Conservation (phyloP, 2,888 invertebrate genomes). For the Drosophila villosipedis region DNA sequence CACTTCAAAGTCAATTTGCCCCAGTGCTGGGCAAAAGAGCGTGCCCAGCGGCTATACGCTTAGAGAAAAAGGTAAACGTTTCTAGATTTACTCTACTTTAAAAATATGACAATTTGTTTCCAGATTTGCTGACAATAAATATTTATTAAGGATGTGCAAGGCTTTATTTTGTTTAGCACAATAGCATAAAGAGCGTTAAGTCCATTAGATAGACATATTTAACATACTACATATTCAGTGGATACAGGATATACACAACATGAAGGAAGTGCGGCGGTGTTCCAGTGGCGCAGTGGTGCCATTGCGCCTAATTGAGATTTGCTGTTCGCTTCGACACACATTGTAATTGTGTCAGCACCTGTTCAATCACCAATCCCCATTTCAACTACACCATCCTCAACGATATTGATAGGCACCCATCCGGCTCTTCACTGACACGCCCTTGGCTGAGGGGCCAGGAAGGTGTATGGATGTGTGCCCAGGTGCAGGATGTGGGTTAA, state of each 20-base stretch:
- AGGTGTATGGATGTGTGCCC: slow-evolving; percentile 1
- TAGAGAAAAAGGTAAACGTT: neutral
- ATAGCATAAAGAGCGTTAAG: neutral
- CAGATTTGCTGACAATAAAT: neutral
- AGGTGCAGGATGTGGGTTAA: slow-evolving; percentile 51
- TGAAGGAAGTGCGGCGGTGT: neutral
- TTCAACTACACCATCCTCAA: neutral
- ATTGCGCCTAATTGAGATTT: slow-evolving; percentile 58
- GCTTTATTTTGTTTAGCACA: neutral
- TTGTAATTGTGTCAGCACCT: slow-evolving; percentile 60
- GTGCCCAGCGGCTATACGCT: neutral
- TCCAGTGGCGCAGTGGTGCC: neutral
- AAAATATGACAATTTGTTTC: neutral
- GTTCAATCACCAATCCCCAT: slow-evolving; percentile 30
- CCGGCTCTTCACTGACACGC: slow-evolving; percentile 9
- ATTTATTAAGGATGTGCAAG: too few relatives aligned
- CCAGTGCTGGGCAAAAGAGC: neutral
- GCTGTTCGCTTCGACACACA: slow-evolving; percentile 42
- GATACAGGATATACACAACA: too few relatives aligned
- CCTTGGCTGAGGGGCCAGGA: slow-evolving; percentile 5
- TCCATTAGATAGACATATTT: too few relatives aligned
- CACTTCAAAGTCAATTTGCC: neutral
- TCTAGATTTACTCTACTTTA: neutral
- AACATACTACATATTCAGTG: too few relatives aligned
- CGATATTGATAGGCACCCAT: slow-evolving; percentile 22